Conservation (phyloP, 2,113 vertebrate genomes). For the Actenoides hombroni region DNA sequence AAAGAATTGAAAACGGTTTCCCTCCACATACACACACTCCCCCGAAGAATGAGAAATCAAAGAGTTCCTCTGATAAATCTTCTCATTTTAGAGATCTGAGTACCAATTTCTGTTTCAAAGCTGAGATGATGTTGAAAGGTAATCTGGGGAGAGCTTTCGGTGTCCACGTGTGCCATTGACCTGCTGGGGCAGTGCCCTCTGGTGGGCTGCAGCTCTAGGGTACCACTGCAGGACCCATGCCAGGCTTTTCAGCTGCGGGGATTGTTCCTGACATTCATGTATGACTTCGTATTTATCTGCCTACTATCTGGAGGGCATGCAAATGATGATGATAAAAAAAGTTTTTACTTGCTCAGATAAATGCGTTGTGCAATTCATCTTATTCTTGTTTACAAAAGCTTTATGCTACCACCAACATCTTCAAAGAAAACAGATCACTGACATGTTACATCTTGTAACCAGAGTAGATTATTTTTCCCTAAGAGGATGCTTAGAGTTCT, state of each 20-base stretch:
- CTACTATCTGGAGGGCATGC: background rate
- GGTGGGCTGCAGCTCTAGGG: background rate
- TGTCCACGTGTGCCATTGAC: rapidly evolving
- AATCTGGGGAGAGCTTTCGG: background rate
- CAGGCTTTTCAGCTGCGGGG: background rate
- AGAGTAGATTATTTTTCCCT: background rate
- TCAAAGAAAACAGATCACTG: background rate
- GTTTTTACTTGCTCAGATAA: background rate
- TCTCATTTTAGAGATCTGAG: background rate
- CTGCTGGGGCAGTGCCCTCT: background rate
- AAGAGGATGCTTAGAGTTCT: background rate
- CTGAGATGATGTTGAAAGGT: rapidly evolving
- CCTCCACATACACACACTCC: rapidly evolving
- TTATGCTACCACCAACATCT: background rate
- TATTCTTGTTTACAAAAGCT: background rate
- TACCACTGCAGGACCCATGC: background rate
- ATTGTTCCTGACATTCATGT: background rate
- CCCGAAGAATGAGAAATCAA: background rate
- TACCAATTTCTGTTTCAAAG: rapidly evolving
- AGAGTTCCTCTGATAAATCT: background rate
- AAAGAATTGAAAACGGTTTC: background rate
- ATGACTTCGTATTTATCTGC: background rate
- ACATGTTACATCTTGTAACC: background rate
- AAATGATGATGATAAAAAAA: background rate
- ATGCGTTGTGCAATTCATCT: background rate